Percentiles rank a stretch among this genome's conserved stretches.
Conservation (phyloP, 2,888 invertebrate genomes). For the Agrotis clavis region DNA sequence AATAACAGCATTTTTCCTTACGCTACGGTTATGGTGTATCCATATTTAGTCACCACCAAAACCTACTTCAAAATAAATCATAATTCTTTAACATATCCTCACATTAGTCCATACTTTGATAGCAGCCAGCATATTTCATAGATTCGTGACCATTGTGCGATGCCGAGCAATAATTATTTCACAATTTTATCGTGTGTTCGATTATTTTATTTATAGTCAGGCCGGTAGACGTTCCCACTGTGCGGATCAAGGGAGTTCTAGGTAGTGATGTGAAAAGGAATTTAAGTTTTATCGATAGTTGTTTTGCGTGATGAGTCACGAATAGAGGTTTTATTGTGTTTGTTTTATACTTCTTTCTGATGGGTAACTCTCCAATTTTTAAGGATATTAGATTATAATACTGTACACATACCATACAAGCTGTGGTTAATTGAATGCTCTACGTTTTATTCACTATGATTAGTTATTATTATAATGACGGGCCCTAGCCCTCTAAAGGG, state of each 20-base stretch:
- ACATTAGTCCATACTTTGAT: slow-evolving; percentile 25
- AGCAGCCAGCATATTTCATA: slow-evolving; percentile 23
- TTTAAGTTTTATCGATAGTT: slow-evolving; percentile 41
- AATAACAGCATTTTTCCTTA: no score
- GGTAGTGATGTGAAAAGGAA: slow-evolving; percentile 60
- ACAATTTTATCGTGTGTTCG: slow-evolving; percentile 81
- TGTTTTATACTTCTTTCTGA: no score
- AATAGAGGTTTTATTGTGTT: no score
- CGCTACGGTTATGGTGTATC: no score
- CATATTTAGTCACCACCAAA: no score
- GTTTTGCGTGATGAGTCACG: neutral
- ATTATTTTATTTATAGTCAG: slow-evolving; percentile 85
- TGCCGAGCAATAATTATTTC: slow-evolving; percentile 81
- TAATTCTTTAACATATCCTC: neutral
- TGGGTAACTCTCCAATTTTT: no score
- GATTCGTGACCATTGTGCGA: slow-evolving; percentile 55
- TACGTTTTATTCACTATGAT: no score
- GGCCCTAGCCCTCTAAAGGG: no score
- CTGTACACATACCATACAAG: no score
- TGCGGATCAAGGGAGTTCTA: slow-evolving; percentile 65
- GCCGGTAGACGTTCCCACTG: slow-evolving; percentile 78
- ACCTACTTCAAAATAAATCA: neutral
- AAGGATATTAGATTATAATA: no score
- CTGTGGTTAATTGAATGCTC: no score
- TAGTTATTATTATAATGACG: no score